Percentiles rank a stretch among this genome's conserved stretches.
These are phyloP conservation scores for Archips xylosteana DNA, from an alignment of 2,888 invertebrate genomes.

Conservation along the genomic window DNA sequence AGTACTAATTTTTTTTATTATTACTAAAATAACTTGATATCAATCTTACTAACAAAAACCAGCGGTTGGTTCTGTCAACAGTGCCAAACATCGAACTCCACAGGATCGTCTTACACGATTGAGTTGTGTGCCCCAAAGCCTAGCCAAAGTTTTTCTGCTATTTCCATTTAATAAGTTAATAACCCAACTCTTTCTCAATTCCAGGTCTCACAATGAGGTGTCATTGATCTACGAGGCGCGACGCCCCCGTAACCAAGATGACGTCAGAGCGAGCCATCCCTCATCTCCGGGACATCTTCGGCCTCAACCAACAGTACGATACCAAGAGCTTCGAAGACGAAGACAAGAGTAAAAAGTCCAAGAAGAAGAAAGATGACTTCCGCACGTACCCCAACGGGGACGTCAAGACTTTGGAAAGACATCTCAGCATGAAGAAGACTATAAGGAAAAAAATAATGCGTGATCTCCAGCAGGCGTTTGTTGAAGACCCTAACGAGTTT, in stretches of 20 bases:
- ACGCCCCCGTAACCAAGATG: conserved; percentile 74
- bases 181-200: conserved; percentile 55
- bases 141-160: not conserved
- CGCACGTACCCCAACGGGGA: conserved; percentile 88
- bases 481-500: conserved; percentile 90
- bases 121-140: not conserved
- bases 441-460: conserved; percentile 94
- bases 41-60: no score
- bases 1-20: no score
- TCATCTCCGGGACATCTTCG: conserved; percentile 91
- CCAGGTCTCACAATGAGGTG: conserved; percentile 78
- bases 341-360: conserved; percentile 84
- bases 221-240: conserved; percentile 67
- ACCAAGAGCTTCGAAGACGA: conserved; percentile 78
- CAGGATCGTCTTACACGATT: no score
- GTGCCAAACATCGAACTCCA: no score
- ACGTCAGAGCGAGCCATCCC: conserved; percentile 91
- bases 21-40: no score
- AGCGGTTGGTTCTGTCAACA: no score
- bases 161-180: not conserved
- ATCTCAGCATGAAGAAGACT: conserved; percentile 95
- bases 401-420: conserved; percentile 91
- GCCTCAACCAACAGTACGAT: conserved; percentile 85
- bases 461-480: conserved; percentile 91
- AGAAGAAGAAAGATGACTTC: conserved; percentile 89